Conservation (phyloP, 2,797 vertebrate genomes). For the Acestrorhynchus altus region DNA sequence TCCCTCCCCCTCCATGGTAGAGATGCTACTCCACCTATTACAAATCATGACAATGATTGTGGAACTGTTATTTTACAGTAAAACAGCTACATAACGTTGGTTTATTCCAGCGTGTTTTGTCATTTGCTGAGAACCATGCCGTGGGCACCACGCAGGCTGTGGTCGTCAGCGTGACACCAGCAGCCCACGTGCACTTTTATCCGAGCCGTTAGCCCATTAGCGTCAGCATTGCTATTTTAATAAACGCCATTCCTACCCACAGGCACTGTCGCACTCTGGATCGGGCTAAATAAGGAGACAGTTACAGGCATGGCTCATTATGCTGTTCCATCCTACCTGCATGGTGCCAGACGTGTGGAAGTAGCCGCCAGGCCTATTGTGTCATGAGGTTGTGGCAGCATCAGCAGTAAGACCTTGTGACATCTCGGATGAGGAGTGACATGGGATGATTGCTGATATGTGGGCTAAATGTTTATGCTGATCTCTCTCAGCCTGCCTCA, state of each 20-base stretch:
- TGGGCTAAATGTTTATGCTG: constrained; percentile 38
- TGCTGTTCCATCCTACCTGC: neutral
- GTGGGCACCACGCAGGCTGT: too few species aligned
- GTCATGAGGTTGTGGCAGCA: constrained; percentile 11
- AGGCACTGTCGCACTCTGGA: neutral
- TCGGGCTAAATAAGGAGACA: constrained; percentile 3
- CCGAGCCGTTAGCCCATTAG: neutral
- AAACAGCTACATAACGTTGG: too few species aligned
- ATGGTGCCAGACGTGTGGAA: constrained; percentile 1
- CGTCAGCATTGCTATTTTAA: constrained; percentile 8
- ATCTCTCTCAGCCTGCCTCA: neutral
- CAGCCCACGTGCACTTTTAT: constrained; percentile 1
- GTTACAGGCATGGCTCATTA: neutral
- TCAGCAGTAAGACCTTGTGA: constrained; percentile 30
- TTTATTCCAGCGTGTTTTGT: too few species aligned
- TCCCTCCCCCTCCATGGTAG: too few species aligned
- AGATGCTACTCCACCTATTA: too few species aligned
- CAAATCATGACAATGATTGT: too few species aligned
- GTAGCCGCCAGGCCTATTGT: constrained; percentile 1
- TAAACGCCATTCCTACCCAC: neutral
- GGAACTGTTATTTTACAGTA: too few species aligned
- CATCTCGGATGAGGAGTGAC: constrained; percentile 40
- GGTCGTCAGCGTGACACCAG: neutral
- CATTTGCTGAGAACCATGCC: too few species aligned
- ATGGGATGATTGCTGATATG: constrained; percentile 19